Evolutionary conservation across 2,113 vertebrate species (phyloP).

Genomic region (Stegostoma tigrinum): DNA sequence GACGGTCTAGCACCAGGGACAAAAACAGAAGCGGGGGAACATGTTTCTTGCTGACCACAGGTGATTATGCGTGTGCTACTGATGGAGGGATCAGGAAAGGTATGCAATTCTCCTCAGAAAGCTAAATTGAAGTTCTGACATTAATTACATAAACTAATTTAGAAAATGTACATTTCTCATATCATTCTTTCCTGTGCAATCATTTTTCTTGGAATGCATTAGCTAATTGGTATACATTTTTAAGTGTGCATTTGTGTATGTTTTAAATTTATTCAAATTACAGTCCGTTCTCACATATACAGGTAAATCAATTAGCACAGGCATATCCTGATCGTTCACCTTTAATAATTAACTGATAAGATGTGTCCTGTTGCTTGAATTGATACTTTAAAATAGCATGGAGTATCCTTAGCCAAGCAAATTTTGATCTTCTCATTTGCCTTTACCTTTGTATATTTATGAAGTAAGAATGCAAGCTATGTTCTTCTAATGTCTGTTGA

Average conservation of each 20-base stretch:
- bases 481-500: neutral
- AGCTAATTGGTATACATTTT: neutral
- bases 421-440: neutral
- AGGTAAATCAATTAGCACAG: neutral
- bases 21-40: constrained; percentile 81
- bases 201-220: constrained; percentile 22
- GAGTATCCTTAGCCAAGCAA: neutral
- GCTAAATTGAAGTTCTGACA: neutral
- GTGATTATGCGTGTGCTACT: constrained; percentile 83
- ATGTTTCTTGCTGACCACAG: constrained; percentile 88
- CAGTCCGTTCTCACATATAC: neutral
- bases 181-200: neutral
- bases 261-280: constrained; percentile 13
- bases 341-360: neutral
- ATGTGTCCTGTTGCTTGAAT: neutral
- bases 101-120: constrained; percentile 57
- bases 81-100: constrained; percentile 85
- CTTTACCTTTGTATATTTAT: neutral
- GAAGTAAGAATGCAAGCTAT: neutral
- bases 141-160: neutral
- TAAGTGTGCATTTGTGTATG: constrained; percentile 11
- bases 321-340: neutral
- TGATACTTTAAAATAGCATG: neutral
- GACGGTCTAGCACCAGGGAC: constrained; percentile 84
- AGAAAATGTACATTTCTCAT: constrained; percentile 13